Evolutionary conservation across 2,113 vertebrate species (phyloP).

Genomic region (Dicrurus megarhynchus): DNA sequence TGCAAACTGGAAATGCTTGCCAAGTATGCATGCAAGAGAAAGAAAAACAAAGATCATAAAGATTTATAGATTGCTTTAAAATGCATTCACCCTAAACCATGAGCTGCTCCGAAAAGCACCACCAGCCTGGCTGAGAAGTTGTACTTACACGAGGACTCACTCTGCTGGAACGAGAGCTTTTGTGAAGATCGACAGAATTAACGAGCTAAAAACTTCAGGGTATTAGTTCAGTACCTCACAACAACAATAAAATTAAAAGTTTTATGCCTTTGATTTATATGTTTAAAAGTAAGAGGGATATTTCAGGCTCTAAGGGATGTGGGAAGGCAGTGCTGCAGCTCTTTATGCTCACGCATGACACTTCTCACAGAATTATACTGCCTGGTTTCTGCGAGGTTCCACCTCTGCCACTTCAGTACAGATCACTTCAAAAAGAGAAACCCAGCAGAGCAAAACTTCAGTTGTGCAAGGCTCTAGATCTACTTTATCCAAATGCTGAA

Average conservation of each 20-base stretch:
- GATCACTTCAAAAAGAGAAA: not conserved
- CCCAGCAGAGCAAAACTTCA: not conserved
- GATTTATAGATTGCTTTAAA: slow-evolving; percentile 65
- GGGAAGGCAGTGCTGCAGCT: not conserved
- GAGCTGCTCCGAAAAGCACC: slow-evolving; percentile 15
- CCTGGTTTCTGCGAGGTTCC: not conserved
- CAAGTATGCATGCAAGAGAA: slow-evolving; percentile 28
- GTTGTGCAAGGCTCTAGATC: not conserved
- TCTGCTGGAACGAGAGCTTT: not conserved
- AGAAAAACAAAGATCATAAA: slow-evolving; percentile 61
- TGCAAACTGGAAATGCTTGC: slow-evolving; percentile 45
- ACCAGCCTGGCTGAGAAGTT: not conserved
- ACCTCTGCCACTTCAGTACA: not conserved
- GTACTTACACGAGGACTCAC: not conserved
- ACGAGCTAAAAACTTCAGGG: slow-evolving; percentile 26
- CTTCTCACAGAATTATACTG: not conserved
- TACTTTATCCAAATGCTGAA: not conserved
- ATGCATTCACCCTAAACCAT: slow-evolving; percentile 44
- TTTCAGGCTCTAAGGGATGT: not conserved
- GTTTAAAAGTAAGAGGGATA: not conserved
- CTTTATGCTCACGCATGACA: not conserved
- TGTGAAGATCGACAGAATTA: slow-evolving; percentile 42
- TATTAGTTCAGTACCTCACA: slow-evolving; percentile 12
- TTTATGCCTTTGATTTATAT: not conserved
- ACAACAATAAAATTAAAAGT: not conserved